phyloP scores from a whole-genome alignment of 2,113 vertebrate genomes.

The Cercocebus atys region DNA sequence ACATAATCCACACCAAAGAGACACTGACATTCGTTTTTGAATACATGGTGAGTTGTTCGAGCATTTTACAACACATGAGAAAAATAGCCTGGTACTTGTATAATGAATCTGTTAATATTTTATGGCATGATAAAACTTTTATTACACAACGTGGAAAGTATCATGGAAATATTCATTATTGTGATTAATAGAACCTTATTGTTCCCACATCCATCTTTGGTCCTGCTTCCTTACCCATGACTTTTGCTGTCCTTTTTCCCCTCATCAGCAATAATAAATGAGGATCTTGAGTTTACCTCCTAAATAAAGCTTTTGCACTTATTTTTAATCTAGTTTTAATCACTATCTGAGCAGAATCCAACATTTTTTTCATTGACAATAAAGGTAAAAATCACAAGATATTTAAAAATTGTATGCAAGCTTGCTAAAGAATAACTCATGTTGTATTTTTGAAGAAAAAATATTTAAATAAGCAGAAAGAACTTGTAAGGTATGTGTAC shows the following conservation, averaged over 20 bases:
- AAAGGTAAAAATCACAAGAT: not conserved
- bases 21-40: conserved; percentile 94
- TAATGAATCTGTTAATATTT: conserved; percentile 74
- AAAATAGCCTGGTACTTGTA: conserved; percentile 31
- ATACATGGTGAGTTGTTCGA: conserved; percentile 89
- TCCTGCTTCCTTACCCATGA: conserved; percentile 16
- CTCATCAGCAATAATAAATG: not conserved
- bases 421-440: conserved; percentile 44
- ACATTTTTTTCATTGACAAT: not conserved
- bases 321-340: conserved; percentile 38
- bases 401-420: not conserved
- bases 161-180: conserved; percentile 58
- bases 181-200: conserved; percentile 37
- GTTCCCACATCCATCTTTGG: conserved; percentile 42
- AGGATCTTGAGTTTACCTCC: not conserved
- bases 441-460: conserved; percentile 18
- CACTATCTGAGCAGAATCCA: not conserved
- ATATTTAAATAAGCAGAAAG: conserved; percentile 29
- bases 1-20: conserved; percentile 93
- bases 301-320: conserved; percentile 4
- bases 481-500: not conserved
- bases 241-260: not conserved
- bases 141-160: conserved; percentile 26
- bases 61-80: conserved; percentile 61
- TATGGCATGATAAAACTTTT: conserved; percentile 72